Evolutionary conservation across 2,888 invertebrate species (phyloP), one percentile per base, ranked within the genome.

Genomic region (Tetramorium bicarinatum): DNA sequence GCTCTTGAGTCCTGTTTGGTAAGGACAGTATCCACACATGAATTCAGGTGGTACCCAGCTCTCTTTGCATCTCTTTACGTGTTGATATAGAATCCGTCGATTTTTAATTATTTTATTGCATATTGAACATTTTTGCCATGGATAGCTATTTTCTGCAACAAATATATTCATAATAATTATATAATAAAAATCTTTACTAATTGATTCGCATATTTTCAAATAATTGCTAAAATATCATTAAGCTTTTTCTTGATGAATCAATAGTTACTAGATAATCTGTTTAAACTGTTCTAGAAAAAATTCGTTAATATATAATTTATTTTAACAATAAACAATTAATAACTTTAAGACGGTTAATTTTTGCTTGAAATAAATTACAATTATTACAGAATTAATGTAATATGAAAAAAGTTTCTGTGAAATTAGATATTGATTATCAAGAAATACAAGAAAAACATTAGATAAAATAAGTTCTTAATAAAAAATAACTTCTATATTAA

Each of bases 131-230:
- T 41, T 9, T 15, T 15, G 66, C 47, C 21, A 64, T 25, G 11
- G 25, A 6, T 21, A n/a, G 4, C 21, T 41, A 6, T 54, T 29
- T 34, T 62, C 62, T 75, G 75, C 75, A 75, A 75, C 75, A 75
- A 62, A 75, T 38, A 75, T 3, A 75, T 75, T 7, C 49, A 49
- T 15, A 75, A 47, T 62, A 2, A 62, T 75, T 62, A 34, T 34
- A 34, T 4, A 75, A 62, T 47, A 74, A 25, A 44, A 0, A 29
- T 59, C n/a, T 18, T 41, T 44, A 8, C 8, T 18, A 41, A 74
- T 59, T 0, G 3, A 59, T 44, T 62, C 38, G 38, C 18, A 29
- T 4, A 13, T 72, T 41, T 54, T 52, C n/a, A 38, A 52, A 56
- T 56, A 25, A 41, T 18, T 41, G 11, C 13, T n/a, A 74, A 59